These are phyloP conservation scores for Abramis brama DNA, from an alignment of 2,113 vertebrate species.

Conservation along the genomic window DNA sequence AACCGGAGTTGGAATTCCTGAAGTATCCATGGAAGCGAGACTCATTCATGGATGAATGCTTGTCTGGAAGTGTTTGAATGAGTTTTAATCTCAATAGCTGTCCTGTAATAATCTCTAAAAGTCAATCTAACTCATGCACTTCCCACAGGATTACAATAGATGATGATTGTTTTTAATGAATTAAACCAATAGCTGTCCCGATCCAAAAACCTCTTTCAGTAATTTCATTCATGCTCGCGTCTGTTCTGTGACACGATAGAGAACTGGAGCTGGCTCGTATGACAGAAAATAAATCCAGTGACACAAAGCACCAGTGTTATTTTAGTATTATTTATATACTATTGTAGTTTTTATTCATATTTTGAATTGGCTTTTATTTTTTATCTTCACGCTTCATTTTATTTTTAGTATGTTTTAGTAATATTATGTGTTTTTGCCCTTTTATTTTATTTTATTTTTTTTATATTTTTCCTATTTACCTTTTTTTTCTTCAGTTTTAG, in stretches of 20 bases:
- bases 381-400: not conserved
- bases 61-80: not conserved
- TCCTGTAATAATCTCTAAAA: slow-evolving; percentile 18
- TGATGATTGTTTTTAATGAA: slow-evolving; percentile 22
- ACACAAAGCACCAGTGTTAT: not conserved
- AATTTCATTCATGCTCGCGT: not conserved
- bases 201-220: not conserved
- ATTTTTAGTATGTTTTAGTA: not conserved
- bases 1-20: not conserved
- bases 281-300: not conserved
- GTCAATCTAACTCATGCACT: not conserved
- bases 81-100: not conserved
- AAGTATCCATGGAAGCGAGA: not conserved
- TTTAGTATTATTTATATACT: not conserved
- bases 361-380: not conserved
- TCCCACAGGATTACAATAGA: slow-evolving; percentile 7
- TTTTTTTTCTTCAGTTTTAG: not conserved
- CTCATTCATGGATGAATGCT: not conserved
- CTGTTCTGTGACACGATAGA: not conserved
- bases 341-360: not conserved
- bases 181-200: not conserved
- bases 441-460: too few species aligned
- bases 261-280: not conserved
- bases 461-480: too few species aligned
- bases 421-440: not conserved